phyloP scores from a whole-genome alignment of 2,888 invertebrate genomes.

The Encarsia formosa region DNA sequence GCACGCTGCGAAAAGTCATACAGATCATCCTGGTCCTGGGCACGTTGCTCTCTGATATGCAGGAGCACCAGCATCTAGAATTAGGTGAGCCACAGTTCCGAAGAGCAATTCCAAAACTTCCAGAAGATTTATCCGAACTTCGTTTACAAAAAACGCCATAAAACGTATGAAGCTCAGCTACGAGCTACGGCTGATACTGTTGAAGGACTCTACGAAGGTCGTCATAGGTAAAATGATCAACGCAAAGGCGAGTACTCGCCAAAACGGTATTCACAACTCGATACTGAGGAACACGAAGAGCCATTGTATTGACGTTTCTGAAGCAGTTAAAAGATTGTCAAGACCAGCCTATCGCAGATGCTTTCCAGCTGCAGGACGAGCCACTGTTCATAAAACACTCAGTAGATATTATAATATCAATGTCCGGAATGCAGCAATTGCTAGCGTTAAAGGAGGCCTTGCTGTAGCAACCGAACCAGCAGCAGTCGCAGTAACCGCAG shows the following conservation, averaged over 20 bases:
- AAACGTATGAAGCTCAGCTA: constrained; percentile 89
- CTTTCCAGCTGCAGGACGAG: constrained; percentile 96
- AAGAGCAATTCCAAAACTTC: constrained; percentile 93
- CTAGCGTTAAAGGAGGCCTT: constrained; percentile 87
- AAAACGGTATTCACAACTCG: constrained; percentile 93
- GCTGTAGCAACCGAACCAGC: constrained; percentile 35
- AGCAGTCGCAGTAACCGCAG: constrained; percentile 3
- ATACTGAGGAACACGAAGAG: constrained; percentile 88
- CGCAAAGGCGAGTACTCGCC: constrained; percentile 78
- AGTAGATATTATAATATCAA: constrained; percentile 94
- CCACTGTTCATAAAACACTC: constrained; percentile 97
- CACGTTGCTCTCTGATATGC: constrained; percentile 94
- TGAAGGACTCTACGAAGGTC: constrained; percentile 57
- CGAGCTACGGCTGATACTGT: constrained; percentile 75
- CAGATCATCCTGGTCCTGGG: constrained; percentile 94
- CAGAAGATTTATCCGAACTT: constrained; percentile 99
- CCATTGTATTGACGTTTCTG: constrained; percentile 82
- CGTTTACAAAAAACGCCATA: constrained; percentile 93
- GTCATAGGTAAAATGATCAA: constrained; percentile 78
- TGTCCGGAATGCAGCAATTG: constrained; percentile 91
- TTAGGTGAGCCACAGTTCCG: constrained; percentile 86
- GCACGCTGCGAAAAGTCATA: constrained; percentile 80
- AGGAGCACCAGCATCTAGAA: constrained; percentile 94
- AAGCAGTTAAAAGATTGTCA: constrained; percentile 93
- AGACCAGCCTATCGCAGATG: constrained; percentile 88